Evolutionary conservation across 2,888 invertebrate genomes (phyloP), one percentile per base, ranked within the genome.

Genomic region (Trisateles emortualis): DNA sequence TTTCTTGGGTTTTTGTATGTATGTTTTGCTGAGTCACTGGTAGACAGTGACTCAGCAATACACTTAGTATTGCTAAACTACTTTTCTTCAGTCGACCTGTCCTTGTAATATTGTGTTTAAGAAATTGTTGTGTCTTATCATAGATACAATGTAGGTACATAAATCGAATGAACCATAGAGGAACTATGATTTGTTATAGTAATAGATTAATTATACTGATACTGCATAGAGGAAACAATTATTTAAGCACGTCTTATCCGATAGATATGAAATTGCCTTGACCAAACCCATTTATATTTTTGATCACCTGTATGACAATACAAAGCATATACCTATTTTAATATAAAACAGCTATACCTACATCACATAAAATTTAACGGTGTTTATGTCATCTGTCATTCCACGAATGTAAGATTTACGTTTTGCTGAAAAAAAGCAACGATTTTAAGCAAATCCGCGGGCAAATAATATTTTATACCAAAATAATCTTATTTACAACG

Each of bases 401-500:
- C 3, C 19, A 19, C 19, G 3, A 19, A 5, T 19, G 2, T 19
- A 19, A 19, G 19, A 2, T 5, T 19, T 19, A 5, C 5, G 3
- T 19, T 19, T 2, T 19, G 5, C 5, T 19, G 9, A 26, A 26
- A 26, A 26, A 26, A 26, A 26, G 9, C 26, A 8, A 8, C 8
- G 4, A 26, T 3, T 16, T 0, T 14, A 32, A 22, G 33, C 48
- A 41, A 13, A 48, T 33, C 48, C 48, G 26, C 14, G 22, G 22
- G 36, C 14, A 50, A 11, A 38, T 14, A 26, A 14, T 26, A 33
- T 26, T 42, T 26, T 14, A 35, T 32, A 36, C 13, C 26, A 42
- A 33, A 24, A 29, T 47, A 46, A 53, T 59, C 54, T 47, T 33
- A 47, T 26, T 43, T 50, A 50, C 60, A 57, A 50, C 29, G 58